A percentile compares a stretch with the other conserved stretches of the same genome.
Conservation (phyloP, 2,888 invertebrate species). For the Hyalella azteca region DNA sequence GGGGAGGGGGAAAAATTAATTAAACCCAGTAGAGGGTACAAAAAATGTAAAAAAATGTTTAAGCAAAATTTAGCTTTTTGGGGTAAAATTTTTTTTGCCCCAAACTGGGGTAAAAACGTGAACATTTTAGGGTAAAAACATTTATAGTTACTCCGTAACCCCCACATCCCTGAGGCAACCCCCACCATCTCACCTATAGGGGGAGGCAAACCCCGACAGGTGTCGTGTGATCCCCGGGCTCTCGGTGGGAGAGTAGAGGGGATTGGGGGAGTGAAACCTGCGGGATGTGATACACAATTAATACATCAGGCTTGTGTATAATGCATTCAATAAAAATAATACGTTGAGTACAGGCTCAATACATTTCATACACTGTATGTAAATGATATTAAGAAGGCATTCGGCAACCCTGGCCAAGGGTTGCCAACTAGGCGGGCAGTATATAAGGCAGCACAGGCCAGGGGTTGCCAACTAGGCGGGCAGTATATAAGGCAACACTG, state of each 20-base stretch:
- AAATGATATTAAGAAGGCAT: too few species aligned
- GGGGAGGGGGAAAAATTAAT: not conserved
- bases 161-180: not conserved
- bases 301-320: too few species aligned
- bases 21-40: not conserved
- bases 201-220: slow-evolving; percentile 63
- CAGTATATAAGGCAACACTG: too few species aligned
- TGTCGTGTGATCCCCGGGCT: slow-evolving; percentile 85
- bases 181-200: slow-evolving; percentile 60
- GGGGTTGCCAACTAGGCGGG: too few species aligned
- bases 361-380: too few species aligned
- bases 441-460: too few species aligned
- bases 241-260: slow-evolving; percentile 78
- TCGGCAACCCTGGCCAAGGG: too few species aligned
- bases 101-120: not conserved
- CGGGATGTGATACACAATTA: too few species aligned
- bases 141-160: not conserved
- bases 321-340: too few species aligned
- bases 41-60: not conserved
- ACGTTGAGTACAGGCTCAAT: too few species aligned
- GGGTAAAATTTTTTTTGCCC: not conserved
- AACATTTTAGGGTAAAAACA: not conserved
- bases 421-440: too few species aligned
- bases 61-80: too few species aligned
- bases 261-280: slow-evolving; percentile 50